Conservation (phyloP, 2,888 invertebrate genomes). For the Globia sparganii region DNA sequence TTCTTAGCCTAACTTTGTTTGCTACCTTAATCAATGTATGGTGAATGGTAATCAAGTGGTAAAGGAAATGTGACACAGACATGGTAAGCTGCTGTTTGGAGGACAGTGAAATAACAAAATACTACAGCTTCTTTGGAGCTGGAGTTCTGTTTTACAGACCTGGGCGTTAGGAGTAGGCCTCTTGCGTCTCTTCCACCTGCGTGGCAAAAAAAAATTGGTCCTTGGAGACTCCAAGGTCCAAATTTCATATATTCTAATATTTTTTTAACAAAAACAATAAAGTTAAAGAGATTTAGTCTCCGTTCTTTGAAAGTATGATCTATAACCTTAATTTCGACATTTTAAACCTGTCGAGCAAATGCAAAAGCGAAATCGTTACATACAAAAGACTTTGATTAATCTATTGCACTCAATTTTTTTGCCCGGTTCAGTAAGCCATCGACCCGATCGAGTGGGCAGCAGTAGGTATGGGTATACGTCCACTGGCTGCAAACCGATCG, state of each 20-base stretch:
- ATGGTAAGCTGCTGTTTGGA: background rate
- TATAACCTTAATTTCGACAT: conserved; percentile 1
- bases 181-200: background rate
- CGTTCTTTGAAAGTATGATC: background rate
- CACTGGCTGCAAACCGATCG: conserved; percentile 27
- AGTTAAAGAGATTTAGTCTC: conserved; percentile 1
- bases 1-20: conserved; percentile 11
- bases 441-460: conserved; percentile 23
- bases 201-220: no score
- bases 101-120: background rate
- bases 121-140: background rate
- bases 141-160: background rate
- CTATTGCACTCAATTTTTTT: conserved; percentile 33
- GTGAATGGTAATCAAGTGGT: conserved; percentile 4
- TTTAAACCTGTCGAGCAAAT: background rate
- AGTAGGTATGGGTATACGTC: conserved; percentile 29
- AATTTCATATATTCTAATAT: background rate
- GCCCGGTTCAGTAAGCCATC: conserved; percentile 13
- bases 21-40: conserved; percentile 5
- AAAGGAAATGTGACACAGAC: background rate
- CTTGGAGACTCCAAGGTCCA: no score
- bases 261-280: background rate
- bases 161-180: background rate
- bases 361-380: background rate
- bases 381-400: conserved; percentile 34